Conservation (phyloP, 1,140 invertebrate species). For the Cherax quadricarinatus region DNA sequence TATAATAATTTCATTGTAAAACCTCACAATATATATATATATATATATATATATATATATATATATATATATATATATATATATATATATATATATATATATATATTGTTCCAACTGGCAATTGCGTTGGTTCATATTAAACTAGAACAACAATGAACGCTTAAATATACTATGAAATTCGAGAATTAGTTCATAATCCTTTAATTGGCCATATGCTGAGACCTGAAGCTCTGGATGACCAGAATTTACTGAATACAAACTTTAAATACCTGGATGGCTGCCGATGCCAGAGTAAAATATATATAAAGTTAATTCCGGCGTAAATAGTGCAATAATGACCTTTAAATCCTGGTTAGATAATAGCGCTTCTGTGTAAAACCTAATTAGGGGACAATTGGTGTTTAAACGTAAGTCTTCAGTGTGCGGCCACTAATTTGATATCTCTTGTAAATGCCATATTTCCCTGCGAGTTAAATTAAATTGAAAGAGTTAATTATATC, state of each 20-base stretch:
- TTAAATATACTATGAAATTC: conserved; percentile 34
- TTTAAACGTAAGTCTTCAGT: conserved; percentile 53
- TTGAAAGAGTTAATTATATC: conserved; percentile 61
- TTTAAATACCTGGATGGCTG: neutral
- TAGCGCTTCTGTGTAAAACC: conserved; percentile 56
- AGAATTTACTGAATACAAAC: conserved; percentile 16
- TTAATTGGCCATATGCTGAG: conserved; percentile 15
- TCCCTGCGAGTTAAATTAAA: conserved; percentile 34
- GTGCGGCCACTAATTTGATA: conserved; percentile 48
- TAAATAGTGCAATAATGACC: conserved; percentile 38
- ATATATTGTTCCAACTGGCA: neutral
- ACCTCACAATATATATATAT: neutral
- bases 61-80: neutral
- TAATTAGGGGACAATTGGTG: conserved; percentile 56
- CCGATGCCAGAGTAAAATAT: neutral
- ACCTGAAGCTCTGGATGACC: neutral
- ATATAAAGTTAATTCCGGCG: neutral
- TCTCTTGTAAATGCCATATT: conserved; percentile 26
- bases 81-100: neutral
- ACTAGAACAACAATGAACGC: neutral
- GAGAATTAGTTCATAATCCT: conserved; percentile 11
- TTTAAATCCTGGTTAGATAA: conserved; percentile 58
- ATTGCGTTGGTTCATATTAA: neutral
- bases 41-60: neutral
- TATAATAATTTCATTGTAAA: too few relatives aligned